phyloP scores from a whole-genome alignment of 2,888 invertebrate species.

The Biston betularia region DNA sequence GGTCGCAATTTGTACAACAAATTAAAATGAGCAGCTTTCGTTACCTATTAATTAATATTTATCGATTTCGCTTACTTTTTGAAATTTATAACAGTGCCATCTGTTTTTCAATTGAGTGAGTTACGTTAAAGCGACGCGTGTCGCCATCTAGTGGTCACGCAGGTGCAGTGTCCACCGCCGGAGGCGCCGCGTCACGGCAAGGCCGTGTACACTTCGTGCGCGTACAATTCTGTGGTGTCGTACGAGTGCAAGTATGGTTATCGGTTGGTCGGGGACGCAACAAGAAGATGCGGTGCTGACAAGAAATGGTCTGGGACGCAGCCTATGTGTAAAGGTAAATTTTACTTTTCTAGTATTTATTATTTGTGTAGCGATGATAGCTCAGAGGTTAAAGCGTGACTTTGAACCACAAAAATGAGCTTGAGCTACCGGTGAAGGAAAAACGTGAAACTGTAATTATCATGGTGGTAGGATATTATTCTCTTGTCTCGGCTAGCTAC shows the following conservation, averaged over 20 bases:
- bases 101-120: constrained; percentile 53
- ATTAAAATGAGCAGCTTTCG: neutral
- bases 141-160: constrained; percentile 91
- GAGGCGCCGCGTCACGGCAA: constrained; percentile 97
- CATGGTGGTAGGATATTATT: no score
- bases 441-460: no score
- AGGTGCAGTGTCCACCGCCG: constrained; percentile 97
- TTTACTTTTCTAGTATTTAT: neutral
- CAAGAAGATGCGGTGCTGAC: constrained; percentile 97
- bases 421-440: no score
- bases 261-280: constrained; percentile 95
- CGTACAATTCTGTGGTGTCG: constrained; percentile 97
- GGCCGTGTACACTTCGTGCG: constrained; percentile 96
- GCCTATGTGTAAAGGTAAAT: constrained; percentile 96
- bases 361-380: neutral
- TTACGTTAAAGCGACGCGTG: constrained; percentile 77
- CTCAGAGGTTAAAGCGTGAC: no score
- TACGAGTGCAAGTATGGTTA: constrained; percentile 98
- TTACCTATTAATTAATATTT: neutral
- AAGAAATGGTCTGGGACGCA: constrained; percentile 97
- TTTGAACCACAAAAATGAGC: no score
- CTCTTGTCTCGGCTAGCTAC: no score
- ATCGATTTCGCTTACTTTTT: neutral
- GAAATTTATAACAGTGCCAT: constrained; percentile 56
- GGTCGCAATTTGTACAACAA: neutral